Conservation (phyloP, 2,797 vertebrate species). For the Leuciscus waleckii region DNA sequence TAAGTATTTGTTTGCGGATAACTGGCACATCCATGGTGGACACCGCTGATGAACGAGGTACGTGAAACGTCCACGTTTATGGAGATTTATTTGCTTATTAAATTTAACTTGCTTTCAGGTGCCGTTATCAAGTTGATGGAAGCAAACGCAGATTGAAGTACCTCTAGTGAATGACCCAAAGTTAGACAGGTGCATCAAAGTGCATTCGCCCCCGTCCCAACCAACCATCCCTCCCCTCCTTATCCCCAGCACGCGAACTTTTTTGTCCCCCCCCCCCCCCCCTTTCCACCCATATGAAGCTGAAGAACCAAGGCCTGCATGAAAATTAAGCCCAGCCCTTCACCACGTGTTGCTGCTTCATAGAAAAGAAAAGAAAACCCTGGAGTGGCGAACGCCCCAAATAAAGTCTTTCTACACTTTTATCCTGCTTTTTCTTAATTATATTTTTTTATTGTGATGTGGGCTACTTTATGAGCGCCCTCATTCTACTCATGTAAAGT, state of each 20-base stretch:
- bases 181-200: conserved; percentile 72
- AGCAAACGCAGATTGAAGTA: conserved; percentile 71
- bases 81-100: conserved; percentile 83
- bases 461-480: conserved; percentile 83
- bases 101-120: conserved; percentile 72
- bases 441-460: conserved; percentile 84
- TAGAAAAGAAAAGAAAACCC: conserved; percentile 46
- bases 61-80: conserved; percentile 75
- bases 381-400: not conserved
- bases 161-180: conserved; percentile 66
- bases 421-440: conserved; percentile 21
- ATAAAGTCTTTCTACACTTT: conserved; percentile 35
- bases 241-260: conserved; percentile 60
- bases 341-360: conserved; percentile 80
- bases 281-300: conserved; percentile 73
- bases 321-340: conserved; percentile 77
- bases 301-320: conserved; percentile 76
- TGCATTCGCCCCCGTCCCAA: conserved; percentile 56
- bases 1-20: conserved; percentile 44
- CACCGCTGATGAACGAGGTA: conserved; percentile 63
- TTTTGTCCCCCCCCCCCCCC: conserved; percentile 53
- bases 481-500: conserved; percentile 87
- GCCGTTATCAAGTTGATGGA: conserved; percentile 80
- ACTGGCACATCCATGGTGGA: conserved; percentile 44
- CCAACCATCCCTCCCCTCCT: conserved; percentile 45